phyloP scores from a whole-genome alignment of 2,888 invertebrate species.

The Coelogynopora nodosa region DNA sequence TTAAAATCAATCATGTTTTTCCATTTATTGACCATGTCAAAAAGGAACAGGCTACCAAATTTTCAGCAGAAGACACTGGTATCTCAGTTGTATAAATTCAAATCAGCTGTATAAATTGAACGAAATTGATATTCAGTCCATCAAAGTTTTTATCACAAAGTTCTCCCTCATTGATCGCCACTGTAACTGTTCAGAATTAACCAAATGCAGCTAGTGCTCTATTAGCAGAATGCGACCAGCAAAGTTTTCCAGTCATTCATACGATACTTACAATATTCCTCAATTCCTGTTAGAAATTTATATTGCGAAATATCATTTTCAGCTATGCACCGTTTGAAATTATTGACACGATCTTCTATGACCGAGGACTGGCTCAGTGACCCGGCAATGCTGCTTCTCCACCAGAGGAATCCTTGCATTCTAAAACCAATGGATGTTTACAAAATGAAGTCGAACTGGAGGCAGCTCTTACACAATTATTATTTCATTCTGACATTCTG shows the following conservation, averaged over 20 bases:
- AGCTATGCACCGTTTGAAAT: background rate
- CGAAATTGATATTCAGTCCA: background rate
- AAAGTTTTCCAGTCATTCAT: background rate
- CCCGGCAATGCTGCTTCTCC: background rate
- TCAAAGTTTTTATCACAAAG: background rate
- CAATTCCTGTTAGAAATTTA: background rate
- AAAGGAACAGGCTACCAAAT: background rate
- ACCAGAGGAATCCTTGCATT: background rate
- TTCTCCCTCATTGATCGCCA: background rate
- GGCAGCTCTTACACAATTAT: background rate
- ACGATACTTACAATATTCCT: background rate
- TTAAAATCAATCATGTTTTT: background rate
- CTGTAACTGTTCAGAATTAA: background rate
- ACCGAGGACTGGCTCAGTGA: background rate
- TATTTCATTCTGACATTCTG: no score
- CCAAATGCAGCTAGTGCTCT: background rate
- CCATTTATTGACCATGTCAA: background rate
- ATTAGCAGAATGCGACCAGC: background rate
- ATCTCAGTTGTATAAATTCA: background rate
- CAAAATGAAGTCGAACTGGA: background rate
- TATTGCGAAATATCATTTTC: background rate
- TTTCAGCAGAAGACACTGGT: background rate
- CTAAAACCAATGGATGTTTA: background rate
- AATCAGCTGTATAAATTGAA: background rate
- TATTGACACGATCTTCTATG: background rate